Evolutionary conservation across 2,113 vertebrate genomes (phyloP).

Genomic region (Bufo gargarizans): DNA sequence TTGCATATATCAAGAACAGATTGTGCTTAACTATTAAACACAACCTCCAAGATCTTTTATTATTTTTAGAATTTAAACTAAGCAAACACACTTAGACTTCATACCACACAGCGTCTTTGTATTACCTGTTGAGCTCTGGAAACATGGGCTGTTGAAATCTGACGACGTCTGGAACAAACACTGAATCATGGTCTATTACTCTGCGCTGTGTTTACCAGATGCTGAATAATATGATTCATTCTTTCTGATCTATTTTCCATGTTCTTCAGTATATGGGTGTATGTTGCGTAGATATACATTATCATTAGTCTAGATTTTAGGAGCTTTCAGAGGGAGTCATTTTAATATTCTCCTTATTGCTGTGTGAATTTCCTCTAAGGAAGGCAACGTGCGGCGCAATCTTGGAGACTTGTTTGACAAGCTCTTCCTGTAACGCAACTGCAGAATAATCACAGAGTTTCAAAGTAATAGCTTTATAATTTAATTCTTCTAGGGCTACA

Average conservation of each 20-base stretch:
- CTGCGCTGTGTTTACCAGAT: not conserved
- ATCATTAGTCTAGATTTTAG: not conserved
- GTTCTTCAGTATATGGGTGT: not conserved
- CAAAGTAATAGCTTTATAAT: not conserved
- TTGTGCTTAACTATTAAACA: slow-evolving; percentile 12
- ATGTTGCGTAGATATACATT: not conserved
- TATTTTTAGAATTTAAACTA: slow-evolving; percentile 1
- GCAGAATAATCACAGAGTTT: not conserved
- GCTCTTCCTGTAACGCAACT: not conserved
- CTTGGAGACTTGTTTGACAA: slow-evolving; percentile 6
- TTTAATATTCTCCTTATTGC: slow-evolving; percentile 32
- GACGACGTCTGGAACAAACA: not conserved
- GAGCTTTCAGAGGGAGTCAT: not conserved
- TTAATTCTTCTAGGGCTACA: not conserved
- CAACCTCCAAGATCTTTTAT: not conserved
- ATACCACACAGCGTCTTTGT: not conserved
- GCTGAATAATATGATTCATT: slow-evolving; percentile 11
- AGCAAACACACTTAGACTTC: not conserved
- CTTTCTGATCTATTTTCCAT: not conserved
- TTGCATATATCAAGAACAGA: slow-evolving; percentile 1
- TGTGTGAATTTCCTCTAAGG: slow-evolving; percentile 16
- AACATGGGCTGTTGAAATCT: slow-evolving; percentile 1
- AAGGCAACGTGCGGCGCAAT: slow-evolving; percentile 6
- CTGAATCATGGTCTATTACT: not conserved
- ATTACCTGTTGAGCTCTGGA: slow-evolving; percentile 10